phyloP scores from a whole-genome alignment of 2,797 vertebrate genomes.

The Pipistrellus nathusii region DNA sequence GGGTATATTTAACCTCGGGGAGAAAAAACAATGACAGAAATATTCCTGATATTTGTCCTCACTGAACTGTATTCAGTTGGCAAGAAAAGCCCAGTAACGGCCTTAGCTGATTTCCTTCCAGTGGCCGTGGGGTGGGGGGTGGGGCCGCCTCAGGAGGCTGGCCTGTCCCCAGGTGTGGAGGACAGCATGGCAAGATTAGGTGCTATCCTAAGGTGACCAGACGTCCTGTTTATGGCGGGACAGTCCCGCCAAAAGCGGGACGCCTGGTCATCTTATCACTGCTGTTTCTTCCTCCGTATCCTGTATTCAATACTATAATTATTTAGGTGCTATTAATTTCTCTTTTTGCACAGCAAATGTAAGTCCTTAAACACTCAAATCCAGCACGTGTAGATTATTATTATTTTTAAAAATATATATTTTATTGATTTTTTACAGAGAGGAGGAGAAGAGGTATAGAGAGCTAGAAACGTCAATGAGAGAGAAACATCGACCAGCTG shows the following conservation, averaged over 20 bases:
- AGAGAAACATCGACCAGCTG: too few relatives aligned
- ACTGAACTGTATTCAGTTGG: conserved; percentile 29
- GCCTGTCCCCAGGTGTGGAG: background rate
- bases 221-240: too few relatives aligned
- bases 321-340: conserved; percentile 63
- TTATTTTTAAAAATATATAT: too few relatives aligned
- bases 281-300: background rate
- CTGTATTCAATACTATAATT: conserved; percentile 58
- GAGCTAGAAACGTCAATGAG: too few relatives aligned
- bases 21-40: conserved; percentile 50
- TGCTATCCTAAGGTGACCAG: background rate
- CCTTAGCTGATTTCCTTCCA: conserved; percentile 37
- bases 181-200: conserved; percentile 13
- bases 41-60: conserved; percentile 32
- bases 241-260: too few relatives aligned
- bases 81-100: conserved; percentile 58
- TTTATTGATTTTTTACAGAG: too few relatives aligned
- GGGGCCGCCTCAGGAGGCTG: background rate
- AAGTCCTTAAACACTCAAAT: conserved; percentile 28
- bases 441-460: too few relatives aligned
- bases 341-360: conserved; percentile 64
- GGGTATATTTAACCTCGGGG: conserved; percentile 50
- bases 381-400: conserved; percentile 3
- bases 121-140: background rate
- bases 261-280: background rate